Conservation (phyloP, 2,888 invertebrate genomes). For the Ectemnius lituratus region DNA sequence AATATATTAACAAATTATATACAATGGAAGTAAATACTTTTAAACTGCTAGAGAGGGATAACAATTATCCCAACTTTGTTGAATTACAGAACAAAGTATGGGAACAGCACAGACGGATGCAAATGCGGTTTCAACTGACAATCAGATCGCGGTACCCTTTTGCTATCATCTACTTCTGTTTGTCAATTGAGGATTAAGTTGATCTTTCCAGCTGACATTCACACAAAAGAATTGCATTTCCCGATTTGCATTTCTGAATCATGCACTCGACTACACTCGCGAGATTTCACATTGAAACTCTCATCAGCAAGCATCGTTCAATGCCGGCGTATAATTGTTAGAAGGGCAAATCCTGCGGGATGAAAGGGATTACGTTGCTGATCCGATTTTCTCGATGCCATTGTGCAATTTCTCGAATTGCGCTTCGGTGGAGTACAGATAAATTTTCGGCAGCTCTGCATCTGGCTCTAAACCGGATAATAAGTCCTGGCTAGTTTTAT, state of each 20-base stretch:
- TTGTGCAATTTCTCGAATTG: conserved; percentile 22
- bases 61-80: too few species aligned
- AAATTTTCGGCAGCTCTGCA: conserved; percentile 30
- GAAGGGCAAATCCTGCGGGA: conserved; percentile 18
- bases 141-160: neutral
- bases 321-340: conserved; percentile 7
- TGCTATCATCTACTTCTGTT: conserved; percentile 18
- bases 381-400: conserved; percentile 43
- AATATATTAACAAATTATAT: too few species aligned
- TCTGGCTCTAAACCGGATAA: conserved; percentile 10
- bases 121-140: too few species aligned
- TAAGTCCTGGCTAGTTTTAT: too few species aligned
- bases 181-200: conserved; percentile 38
- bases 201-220: conserved; percentile 20
- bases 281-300: conserved; percentile 17
- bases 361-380: conserved; percentile 42
- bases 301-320: neutral
- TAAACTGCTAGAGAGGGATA: too few species aligned
- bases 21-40: too few species aligned
- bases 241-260: conserved; percentile 29
- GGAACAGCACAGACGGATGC: too few species aligned
- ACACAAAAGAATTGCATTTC: conserved; percentile 21
- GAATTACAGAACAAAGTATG: too few species aligned
- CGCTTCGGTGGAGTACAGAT: conserved; percentile 18
- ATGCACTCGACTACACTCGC: conserved; percentile 2